phyloP scores from a whole-genome alignment of 2,888 invertebrate species.

The Ophion obscuratus region DNA sequence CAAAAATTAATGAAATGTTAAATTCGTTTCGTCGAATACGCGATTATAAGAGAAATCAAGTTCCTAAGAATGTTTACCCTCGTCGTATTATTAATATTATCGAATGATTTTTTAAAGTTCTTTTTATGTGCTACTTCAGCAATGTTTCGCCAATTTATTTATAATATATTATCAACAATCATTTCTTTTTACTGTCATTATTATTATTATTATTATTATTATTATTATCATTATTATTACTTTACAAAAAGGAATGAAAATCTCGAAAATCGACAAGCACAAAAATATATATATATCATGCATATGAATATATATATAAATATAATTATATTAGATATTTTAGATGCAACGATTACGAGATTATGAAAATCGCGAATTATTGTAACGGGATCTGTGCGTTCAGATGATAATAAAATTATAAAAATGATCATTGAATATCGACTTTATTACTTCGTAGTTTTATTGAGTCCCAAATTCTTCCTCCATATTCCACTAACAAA shows the following conservation, averaged over 20 bases:
- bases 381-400: conserved; percentile 52
- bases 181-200: conserved; percentile 34
- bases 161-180: conserved; percentile 31
- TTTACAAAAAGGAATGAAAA: conserved; percentile 20
- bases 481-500: background rate
- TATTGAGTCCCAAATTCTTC: background rate
- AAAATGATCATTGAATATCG: conserved; percentile 12
- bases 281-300: conserved; percentile 49
- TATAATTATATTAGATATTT: conserved; percentile 52
- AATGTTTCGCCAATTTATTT: conserved; percentile 37
- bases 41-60: conserved; percentile 46
- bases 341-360: conserved; percentile 48
- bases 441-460: background rate
- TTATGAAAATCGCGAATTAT: conserved; percentile 43
- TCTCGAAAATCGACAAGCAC: conserved; percentile 41
- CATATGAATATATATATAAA: conserved; percentile 44
- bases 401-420: conserved; percentile 51
- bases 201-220: conserved; percentile 46
- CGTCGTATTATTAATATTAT: conserved; percentile 55
- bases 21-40: conserved; percentile 41
- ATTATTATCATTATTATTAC: conserved; percentile 46
- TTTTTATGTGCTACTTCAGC: conserved; percentile 4
- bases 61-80: conserved; percentile 58
- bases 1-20: conserved; percentile 25
- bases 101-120: conserved; percentile 10